A percentile compares a stretch with the other conserved stretches of the same genome.
These are phyloP conservation scores for Xenus cinereus DNA, from an alignment of 2,113 vertebrate genomes.

Conservation along the genomic window DNA sequence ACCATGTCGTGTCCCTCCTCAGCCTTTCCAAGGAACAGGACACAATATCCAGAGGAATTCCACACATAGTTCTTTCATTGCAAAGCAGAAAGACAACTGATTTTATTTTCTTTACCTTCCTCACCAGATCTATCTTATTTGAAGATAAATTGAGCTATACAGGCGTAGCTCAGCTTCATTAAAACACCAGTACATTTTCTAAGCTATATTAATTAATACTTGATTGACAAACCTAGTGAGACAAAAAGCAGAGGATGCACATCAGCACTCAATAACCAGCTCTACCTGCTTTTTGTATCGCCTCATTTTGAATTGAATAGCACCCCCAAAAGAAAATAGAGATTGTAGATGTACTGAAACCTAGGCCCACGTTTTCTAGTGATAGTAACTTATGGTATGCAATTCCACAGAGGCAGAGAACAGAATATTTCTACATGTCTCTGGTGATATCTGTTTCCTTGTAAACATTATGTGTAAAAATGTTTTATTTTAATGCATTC, in stretches of 20 bases:
- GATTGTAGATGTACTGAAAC: not conserved
- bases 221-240: constrained; percentile 11
- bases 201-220: constrained; percentile 48
- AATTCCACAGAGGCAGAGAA: not conserved
- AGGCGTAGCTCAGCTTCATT: constrained; percentile 58
- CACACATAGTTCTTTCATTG: not conserved
- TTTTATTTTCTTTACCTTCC: constrained; percentile 43
- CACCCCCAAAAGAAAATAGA: not conserved
- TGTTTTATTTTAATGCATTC: not conserved
- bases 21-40: not conserved
- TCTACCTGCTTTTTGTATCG: not conserved
- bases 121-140: constrained; percentile 33
- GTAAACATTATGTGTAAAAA: not conserved
- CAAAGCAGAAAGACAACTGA: constrained; percentile 50
- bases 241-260: constrained; percentile 12
- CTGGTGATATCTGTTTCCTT: not conserved
- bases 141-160: constrained; percentile 41
- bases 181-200: constrained; percentile 43
- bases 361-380: not conserved
- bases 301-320: constrained; percentile 12
- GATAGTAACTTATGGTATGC: not conserved
- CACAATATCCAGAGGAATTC: constrained; percentile 20
- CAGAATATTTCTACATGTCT: not conserved
- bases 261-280: not conserved
- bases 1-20: not conserved